phyloP scores from a whole-genome alignment of 2,113 vertebrate genomes.

The Zosterops lateralis region DNA sequence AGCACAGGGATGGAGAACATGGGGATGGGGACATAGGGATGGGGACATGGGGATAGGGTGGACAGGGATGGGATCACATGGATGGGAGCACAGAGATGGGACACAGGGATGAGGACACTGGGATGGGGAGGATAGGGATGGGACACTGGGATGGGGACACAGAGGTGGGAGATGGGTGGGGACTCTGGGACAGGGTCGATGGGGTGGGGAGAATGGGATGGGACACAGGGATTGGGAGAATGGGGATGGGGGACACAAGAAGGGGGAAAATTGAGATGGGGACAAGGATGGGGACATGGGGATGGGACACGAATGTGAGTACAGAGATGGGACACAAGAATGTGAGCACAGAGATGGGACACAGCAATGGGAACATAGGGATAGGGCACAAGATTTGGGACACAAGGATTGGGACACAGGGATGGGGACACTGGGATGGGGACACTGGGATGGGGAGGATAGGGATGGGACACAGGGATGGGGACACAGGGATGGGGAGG shows the following conservation, averaged over 20 bases:
- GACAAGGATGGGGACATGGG: background rate
- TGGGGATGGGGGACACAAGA: too few species aligned
- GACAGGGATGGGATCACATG: too few species aligned
- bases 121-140: background rate
- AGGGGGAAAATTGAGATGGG: too few species aligned
- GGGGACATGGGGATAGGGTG: background rate
- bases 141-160: accelerated
- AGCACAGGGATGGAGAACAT: background rate
- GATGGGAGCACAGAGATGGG: background rate
- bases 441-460: background rate
- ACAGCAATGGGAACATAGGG: too few species aligned
- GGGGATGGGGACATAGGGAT: too few species aligned
- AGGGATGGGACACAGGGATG: background rate
- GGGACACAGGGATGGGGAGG: background rate
- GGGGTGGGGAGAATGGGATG: background rate
- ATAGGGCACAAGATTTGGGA: background rate
- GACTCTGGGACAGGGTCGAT: too few species aligned
- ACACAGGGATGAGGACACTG: too few species aligned
- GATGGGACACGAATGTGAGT: background rate
- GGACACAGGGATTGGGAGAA: background rate
- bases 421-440: too few species aligned
- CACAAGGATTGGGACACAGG: too few species aligned
- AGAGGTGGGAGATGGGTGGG: too few species aligned
- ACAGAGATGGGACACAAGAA: accelerated
- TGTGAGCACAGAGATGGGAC: too few species aligned